A percentile compares a stretch with the other conserved stretches of the same genome.
phyloP scores from a whole-genome alignment of 2,797 vertebrate species.

The Phalanger gymnotis region DNA sequence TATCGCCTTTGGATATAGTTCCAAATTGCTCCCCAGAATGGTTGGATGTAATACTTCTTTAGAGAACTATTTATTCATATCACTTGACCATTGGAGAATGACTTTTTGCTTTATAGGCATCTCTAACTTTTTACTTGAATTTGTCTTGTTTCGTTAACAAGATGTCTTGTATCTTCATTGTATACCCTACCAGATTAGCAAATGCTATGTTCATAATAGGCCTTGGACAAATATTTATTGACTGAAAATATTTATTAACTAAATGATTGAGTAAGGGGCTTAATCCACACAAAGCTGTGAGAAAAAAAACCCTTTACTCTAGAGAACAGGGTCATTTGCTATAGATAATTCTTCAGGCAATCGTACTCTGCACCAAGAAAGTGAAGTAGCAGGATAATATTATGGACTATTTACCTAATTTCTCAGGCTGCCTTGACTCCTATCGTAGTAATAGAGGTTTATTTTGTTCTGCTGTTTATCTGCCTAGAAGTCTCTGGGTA shows the following conservation, averaged over 20 bases:
- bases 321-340: not conserved
- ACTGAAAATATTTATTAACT: not conserved
- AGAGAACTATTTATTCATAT: not conserved
- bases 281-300: not conserved
- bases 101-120: not conserved
- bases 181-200: not conserved
- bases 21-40: too few relatives aligned
- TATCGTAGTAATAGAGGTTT: not conserved
- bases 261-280: not conserved
- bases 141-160: not conserved
- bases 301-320: not conserved
- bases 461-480: not conserved
- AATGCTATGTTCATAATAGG: not conserved
- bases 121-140: not conserved
- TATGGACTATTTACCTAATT: not conserved
- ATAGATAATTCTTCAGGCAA: not conserved
- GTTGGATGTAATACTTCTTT: too few relatives aligned
- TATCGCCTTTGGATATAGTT: too few relatives aligned
- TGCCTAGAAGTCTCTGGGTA: not conserved
- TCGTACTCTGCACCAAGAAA: not conserved
- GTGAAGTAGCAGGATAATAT: not conserved
- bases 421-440: not conserved
- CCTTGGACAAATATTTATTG: not conserved
- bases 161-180: not conserved
- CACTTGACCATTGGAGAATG: not conserved